Conservation (phyloP, 2,113 vertebrate genomes). For the Ophthalmolycus amberensis region DNA sequence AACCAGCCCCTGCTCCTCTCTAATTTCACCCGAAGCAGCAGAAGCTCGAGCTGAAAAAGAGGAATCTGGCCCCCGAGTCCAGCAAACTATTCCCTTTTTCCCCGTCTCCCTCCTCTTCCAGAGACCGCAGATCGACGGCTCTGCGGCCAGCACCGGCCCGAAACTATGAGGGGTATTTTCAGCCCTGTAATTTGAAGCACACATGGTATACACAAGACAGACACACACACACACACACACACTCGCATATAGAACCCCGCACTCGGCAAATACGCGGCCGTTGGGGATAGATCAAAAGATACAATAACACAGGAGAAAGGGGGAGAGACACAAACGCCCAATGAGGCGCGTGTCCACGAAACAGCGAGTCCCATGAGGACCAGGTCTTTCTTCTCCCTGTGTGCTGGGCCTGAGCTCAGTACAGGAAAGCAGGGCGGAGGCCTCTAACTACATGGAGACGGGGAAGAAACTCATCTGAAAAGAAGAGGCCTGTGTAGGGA, state of each 20-base stretch:
- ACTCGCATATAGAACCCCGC: constrained; percentile 47
- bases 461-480: constrained; percentile 56
- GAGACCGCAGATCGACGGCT: constrained; percentile 81
- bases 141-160: constrained; percentile 75
- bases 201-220: constrained; percentile 60
- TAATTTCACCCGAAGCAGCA: constrained; percentile 85
- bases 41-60: constrained; percentile 76
- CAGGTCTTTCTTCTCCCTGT: constrained; percentile 16
- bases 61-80: constrained; percentile 80
- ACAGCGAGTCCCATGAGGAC: constrained; percentile 42
- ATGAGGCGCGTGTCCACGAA: constrained; percentile 50
- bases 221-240: constrained; percentile 44
- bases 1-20: constrained; percentile 79
- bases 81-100: constrained; percentile 82
- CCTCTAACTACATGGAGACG: constrained; percentile 35
- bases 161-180: constrained; percentile 88
- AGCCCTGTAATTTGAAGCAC: constrained; percentile 85
- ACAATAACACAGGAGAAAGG: constrained; percentile 29
- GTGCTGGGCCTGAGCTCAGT: constrained; percentile 14
- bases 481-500: constrained; percentile 63
- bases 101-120: constrained; percentile 79
- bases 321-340: constrained; percentile 30
- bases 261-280: constrained; percentile 58
- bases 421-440: constrained; percentile 54
- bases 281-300: constrained; percentile 40